A percentile compares a stretch with the other conserved stretches of the same genome.
These are phyloP conservation scores for Cotesia typhae DNA, from an alignment of 1,140 invertebrate species.

Conservation along the genomic window DNA sequence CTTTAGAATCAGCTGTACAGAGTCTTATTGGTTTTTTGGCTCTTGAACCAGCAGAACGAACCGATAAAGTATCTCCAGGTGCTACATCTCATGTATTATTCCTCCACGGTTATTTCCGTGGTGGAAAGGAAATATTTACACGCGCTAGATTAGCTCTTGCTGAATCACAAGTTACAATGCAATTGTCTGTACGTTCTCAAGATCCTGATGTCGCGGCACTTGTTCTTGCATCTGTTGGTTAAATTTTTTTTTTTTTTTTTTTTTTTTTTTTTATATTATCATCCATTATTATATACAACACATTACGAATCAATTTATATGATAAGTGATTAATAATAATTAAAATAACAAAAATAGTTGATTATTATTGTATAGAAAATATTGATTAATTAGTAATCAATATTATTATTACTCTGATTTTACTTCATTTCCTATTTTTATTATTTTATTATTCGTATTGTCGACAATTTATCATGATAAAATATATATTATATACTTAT, in stretches of 20 bases:
- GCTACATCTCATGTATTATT: slow-evolving; percentile 84
- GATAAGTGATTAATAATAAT: too few species aligned
- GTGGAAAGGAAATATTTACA: slow-evolving; percentile 89
- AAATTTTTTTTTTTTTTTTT: slow-evolving; percentile 53
- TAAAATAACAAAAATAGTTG: too few species aligned
- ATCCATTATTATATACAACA: background rate
- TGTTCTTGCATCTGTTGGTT: slow-evolving; percentile 85
- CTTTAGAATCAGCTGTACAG: slow-evolving; percentile 86
- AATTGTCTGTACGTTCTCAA: slow-evolving; percentile 74
- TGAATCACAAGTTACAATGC: slow-evolving; percentile 80
- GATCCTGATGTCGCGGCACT: slow-evolving; percentile 83
- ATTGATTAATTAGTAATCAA: background rate
- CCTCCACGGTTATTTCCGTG: slow-evolving; percentile 86
- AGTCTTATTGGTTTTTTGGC: slow-evolving; percentile 90
- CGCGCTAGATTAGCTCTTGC: slow-evolving; percentile 83
- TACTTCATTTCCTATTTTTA: slow-evolving; percentile 22
- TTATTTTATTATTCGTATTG: too few species aligned
- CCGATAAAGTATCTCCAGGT: slow-evolving; percentile 85
- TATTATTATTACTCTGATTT: slow-evolving; percentile 34
- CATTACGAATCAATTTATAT: too few species aligned
- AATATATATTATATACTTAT: too few species aligned
- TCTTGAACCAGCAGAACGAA: slow-evolving; percentile 85
- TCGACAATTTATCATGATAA: too few species aligned
- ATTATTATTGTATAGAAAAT: too few species aligned
- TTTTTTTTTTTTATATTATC: slow-evolving; percentile 24